Evolutionary conservation across 2,888 invertebrate genomes (phyloP).

Genomic region (Calameuta filiformis): DNA sequence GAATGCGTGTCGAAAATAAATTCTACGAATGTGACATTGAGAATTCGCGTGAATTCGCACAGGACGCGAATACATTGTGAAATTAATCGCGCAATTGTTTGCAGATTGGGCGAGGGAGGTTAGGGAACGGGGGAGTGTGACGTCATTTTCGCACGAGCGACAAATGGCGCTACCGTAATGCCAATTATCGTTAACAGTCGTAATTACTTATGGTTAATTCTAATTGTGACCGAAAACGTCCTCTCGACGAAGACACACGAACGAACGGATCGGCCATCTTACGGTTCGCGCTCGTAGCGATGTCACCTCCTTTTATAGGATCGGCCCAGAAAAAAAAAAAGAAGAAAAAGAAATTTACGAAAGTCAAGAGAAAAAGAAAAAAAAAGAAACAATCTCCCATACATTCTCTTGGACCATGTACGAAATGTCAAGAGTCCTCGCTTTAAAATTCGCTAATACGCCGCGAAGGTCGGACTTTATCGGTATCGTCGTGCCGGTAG

Average conservation of each 20-base stretch:
- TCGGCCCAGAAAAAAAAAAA: background rate
- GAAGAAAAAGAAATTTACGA: no score
- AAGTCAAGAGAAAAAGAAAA: no score
- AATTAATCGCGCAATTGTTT: conserved; percentile 39
- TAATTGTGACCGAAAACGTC: conserved; percentile 43
- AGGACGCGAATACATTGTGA: background rate
- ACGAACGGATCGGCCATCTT: background rate
- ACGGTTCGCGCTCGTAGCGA: background rate
- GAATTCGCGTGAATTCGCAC: no score
- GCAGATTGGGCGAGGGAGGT: no score
- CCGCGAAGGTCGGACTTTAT: no score
- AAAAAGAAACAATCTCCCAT: no score
- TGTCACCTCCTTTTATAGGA: background rate
- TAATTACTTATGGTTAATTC: conserved; percentile 52
- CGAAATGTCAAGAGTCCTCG: no score
- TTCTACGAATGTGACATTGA: no score
- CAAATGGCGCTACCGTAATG: conserved; percentile 39
- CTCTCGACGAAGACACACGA: background rate
- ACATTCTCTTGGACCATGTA: no score
- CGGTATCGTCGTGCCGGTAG: background rate
- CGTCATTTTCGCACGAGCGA: conserved; percentile 28
- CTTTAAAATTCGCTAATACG: no score
- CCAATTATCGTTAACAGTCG: conserved; percentile 53
- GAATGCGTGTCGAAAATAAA: no score
- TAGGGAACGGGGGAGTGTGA: conserved; percentile 22